Evolutionary conservation across 37 sponge, comb jelly and placozoan species (phyloP).

Genomic region (Corticium candelabrum): DNA sequence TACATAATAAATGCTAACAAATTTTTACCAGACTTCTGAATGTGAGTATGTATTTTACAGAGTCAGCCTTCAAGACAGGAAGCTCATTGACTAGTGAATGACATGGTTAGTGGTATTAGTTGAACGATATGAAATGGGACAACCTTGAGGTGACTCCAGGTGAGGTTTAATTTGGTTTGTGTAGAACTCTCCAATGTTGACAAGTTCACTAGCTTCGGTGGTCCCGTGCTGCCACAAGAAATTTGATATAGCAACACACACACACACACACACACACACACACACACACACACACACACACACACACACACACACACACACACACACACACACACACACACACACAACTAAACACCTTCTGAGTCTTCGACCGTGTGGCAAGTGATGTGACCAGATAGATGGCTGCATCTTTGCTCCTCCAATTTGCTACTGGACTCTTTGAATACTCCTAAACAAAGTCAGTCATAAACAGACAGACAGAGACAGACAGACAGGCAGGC

Average conservation of each 20-base stretch:
- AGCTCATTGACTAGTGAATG: slow-evolving; percentile 19
- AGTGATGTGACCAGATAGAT: slow-evolving; percentile 90
- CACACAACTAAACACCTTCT: slow-evolving; percentile 12
- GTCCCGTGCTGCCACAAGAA: slow-evolving; percentile 45
- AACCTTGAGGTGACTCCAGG: slow-evolving; percentile 44
- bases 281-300: too few species aligned
- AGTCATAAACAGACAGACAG: background rate
- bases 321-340: too few species aligned
- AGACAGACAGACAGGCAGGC: too few species aligned
- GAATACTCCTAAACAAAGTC: slow-evolving; percentile 42
- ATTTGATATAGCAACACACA: background rate
- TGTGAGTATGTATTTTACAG: slow-evolving; percentile 82
- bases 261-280: too few species aligned
- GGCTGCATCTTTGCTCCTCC: slow-evolving; percentile 86
- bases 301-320: too few species aligned
- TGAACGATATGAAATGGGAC: background rate
- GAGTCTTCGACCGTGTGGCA: slow-evolving; percentile 76
- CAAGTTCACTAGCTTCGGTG: slow-evolving; percentile 82
- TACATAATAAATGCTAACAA: background rate
- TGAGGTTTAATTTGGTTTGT: slow-evolving; percentile 63
- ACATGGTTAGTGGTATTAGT: background rate
- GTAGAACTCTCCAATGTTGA: slow-evolving; percentile 81
- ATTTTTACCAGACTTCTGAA: slow-evolving; percentile 59
- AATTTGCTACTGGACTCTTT: slow-evolving; percentile 56
- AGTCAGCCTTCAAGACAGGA: slow-evolving; percentile 75